Evolutionary conservation across 37 sponge, comb jelly and placozoan species (phyloP).

Genomic region (Oscarella lobularis): DNA sequence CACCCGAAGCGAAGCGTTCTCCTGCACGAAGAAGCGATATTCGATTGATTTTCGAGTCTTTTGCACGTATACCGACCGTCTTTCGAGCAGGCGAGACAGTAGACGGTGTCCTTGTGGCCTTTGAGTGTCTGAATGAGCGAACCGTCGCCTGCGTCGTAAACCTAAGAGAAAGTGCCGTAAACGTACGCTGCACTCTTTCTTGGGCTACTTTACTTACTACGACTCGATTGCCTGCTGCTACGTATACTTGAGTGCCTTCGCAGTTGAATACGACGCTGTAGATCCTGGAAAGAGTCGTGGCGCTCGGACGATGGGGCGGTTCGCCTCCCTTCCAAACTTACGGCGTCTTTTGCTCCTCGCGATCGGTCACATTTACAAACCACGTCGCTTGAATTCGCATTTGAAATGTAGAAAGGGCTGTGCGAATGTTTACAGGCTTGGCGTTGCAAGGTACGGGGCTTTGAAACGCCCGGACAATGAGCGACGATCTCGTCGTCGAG

Average conservation of each 20-base stretch:
- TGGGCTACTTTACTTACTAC: constrained; percentile 25
- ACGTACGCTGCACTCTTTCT: constrained; percentile 1
- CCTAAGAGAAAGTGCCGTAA: constrained; percentile 23
- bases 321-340: background rate
- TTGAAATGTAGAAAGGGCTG: too few species aligned
- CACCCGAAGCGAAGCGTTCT: constrained; percentile 58
- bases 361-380: background rate
- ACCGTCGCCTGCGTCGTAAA: constrained; percentile 44
- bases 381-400: background rate
- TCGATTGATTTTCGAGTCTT: background rate
- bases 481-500: too few species aligned
- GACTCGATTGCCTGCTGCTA: constrained; percentile 45
- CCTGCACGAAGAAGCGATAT: constrained; percentile 12
- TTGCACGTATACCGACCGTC: constrained; percentile 44
- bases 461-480: too few species aligned
- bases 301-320: background rate
- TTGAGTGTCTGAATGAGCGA: constrained; percentile 40
- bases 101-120: constrained; percentile 84
- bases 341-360: background rate
- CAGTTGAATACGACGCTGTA: constrained; percentile 69
- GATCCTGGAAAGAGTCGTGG: constrained; percentile 25
- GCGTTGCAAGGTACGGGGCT: too few species aligned
- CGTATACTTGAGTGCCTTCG: constrained; percentile 59
- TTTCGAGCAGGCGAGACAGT: constrained; percentile 59
- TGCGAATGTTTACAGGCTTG: too few species aligned